A percentile compares a stretch with the other conserved stretches of the same genome.
phyloP scores from a whole-genome alignment of 2,888 invertebrate species.

The Cephus nigrinus region DNA sequence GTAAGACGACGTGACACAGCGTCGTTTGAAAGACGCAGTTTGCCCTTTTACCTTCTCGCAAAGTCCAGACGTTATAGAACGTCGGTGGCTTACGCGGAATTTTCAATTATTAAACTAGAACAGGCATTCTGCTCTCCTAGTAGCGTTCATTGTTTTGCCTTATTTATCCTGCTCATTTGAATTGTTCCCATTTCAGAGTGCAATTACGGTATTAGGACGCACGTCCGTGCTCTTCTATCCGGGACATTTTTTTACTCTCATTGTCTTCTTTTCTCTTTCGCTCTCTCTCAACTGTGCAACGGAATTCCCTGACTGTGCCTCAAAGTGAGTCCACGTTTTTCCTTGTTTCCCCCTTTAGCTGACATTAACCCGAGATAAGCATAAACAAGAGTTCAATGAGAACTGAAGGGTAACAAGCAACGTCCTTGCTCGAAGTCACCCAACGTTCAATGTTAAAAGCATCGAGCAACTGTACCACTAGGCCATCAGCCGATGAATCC shows the following conservation, averaged over 20 bases:
- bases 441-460: constrained; percentile 35
- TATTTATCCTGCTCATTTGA: neutral
- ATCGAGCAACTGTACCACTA: constrained; percentile 30
- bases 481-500: constrained; percentile 34
- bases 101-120: constrained; percentile 35
- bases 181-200: neutral
- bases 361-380: neutral
- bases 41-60: neutral
- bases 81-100: constrained; percentile 22
- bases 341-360: neutral
- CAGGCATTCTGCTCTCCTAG: constrained; percentile 10
- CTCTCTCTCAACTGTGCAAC: neutral
- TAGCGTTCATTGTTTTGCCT: neutral
- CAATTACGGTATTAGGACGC: constrained; percentile 2
- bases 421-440: constrained; percentile 31
- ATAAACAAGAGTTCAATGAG: neutral
- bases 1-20: neutral
- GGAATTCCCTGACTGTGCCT: neutral
- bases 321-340: neutral
- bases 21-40: neutral
- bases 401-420: constrained; percentile 1
- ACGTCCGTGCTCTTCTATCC: neutral
- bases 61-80: neutral
- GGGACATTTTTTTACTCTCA: neutral
- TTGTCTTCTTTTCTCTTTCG: neutral